Base-by-base conservation (phyloP, 2,888 invertebrate species). In the Spilosoma lubricipeda region DNA sequence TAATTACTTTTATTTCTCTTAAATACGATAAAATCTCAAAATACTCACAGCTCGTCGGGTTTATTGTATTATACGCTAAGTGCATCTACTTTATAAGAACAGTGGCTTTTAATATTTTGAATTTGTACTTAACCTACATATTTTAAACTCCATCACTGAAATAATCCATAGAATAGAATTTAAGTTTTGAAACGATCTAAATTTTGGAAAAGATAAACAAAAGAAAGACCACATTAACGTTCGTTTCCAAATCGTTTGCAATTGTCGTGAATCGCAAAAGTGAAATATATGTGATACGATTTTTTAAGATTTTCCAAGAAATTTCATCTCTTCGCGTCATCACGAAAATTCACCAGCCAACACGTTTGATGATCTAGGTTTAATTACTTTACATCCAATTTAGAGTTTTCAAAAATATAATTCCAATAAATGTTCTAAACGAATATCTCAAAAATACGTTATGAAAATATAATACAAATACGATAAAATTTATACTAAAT, bases 401-500 rank as follows among this genome's bases (percentile, higher is more conserved):
- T 94, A 93, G 93, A 93, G 91, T 92, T 92, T 95, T 94, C 93
- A 94, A 95, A 95, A 95, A 95, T 95, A 95, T 95, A 90, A 95
- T 93, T 94, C 93, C 94, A 93, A 94, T 94, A 94, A 94, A 93
- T 89, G 92, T 93, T 90, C 93, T 95, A 94, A 95, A 95, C 92
- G 91, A 95, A 95, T 91, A 88, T 95, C 95, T 94, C 95, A 95
- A 95, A 95, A 95, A 95, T 95, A 95, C 93, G 86, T 95, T 95
- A 94, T 95, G 95, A 95, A 95, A 95, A 95, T 95, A 94, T 95
- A 95, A 95, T 95, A 94, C 94, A 93, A 93, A 95, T 94, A 94
- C 94, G 94, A 94, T 95, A 95, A 95, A 95, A 94, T 95, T 95
- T 95, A 95, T 94, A 95, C 95, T 95, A 95, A 95, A 95, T 95